Evolutionary conservation across 2,113 vertebrate genomes (phyloP), one percentile per base, ranked within the genome.

Genomic region (Tragelaphus buxtoni): DNA sequence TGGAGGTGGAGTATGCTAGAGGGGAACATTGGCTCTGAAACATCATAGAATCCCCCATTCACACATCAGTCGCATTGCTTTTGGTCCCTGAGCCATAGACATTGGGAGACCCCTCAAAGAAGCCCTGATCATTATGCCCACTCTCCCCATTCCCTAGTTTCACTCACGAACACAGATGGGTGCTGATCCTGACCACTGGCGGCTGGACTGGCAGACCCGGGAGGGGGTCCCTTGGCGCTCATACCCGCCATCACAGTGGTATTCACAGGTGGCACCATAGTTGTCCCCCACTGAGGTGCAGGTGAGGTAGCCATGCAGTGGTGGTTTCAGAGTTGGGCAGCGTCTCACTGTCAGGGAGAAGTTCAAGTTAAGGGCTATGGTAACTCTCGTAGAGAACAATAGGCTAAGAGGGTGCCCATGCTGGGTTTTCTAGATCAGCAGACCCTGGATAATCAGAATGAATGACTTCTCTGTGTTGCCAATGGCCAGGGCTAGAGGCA

Each of bases 211-310:
- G 97, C 99, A 99, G 91, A 99, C 99, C 0, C 99, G 98, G 77
- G 98, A 98, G 0, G 98, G 87, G 4, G 96, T 87, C 6, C 99
- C 99, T 86, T 98, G 99, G 45, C 98, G 99, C 95, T 99, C 99
- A 3, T 99, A 99, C 88, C 99, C 99, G 28, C 99, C 99, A 0
- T 99, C 99, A 18, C 99, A 99, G 92, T 98, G 98, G 93, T 99
- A 99, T 97, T 99, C 99, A 97, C 99, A 99, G 9, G 97, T 98
- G 7, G 99, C 99, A 0, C 99, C 99, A 0, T 99, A 99, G 98
- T 99, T 99, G 95, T 99, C 99, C 69, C 99, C 97, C 0, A 98
- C 99, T 0, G 99, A 99, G 88, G 99, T 99, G 96, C 99, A 99
- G 96, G 98, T 99, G 96, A 99, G 93, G 97, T 98, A 99, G 12